phyloP scores from a whole-genome alignment of 92 coral and sea anemone species.

The Nematostella vectensis region DNA sequence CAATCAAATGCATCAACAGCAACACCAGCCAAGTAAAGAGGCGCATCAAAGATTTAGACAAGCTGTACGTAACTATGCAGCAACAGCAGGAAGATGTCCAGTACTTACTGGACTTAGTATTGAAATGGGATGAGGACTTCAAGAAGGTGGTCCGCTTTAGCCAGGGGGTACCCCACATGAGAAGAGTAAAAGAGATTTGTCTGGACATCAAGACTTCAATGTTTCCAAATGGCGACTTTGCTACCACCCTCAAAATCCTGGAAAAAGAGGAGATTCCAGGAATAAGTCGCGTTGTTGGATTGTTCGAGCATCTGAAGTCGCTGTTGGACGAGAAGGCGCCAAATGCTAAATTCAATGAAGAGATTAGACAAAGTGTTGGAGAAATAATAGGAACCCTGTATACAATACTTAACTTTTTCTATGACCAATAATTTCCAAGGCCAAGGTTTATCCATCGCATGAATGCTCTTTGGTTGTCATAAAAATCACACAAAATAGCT shows the following conservation, averaged over 20 bases:
- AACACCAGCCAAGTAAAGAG: constrained; percentile 53
- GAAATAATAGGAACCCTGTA: constrained; percentile 82
- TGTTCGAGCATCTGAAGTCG: constrained; percentile 57
- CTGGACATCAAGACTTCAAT: constrained; percentile 65
- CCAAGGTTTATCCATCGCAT: neutral
- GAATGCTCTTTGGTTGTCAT: too few relatives aligned
- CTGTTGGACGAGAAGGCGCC: constrained; percentile 77
- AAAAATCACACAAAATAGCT: too few relatives aligned
- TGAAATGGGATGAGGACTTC: constrained; percentile 85
- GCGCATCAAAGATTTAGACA: constrained; percentile 61
- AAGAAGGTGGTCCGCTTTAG: constrained; percentile 81
- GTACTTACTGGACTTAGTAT: constrained; percentile 59
- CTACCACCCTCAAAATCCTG: constrained; percentile 70
- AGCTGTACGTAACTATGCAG: constrained; percentile 66
- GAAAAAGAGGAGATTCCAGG: constrained; percentile 67
- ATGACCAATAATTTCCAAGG: constrained; percentile 40
- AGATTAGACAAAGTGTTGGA: constrained; percentile 73
- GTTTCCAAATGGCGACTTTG: constrained; percentile 84
- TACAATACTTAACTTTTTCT: constrained; percentile 63
- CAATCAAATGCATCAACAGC: constrained; percentile 58
- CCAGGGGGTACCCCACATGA: constrained; percentile 93
- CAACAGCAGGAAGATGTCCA: constrained; percentile 81
- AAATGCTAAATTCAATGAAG: constrained; percentile 80
- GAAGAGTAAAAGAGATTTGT: constrained; percentile 70
- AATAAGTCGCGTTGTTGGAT: constrained; percentile 39